Evolutionary conservation across 2,888 invertebrate genomes (phyloP), one percentile per base, ranked within the genome.

Genomic region (Pyrgus malvae): DNA sequence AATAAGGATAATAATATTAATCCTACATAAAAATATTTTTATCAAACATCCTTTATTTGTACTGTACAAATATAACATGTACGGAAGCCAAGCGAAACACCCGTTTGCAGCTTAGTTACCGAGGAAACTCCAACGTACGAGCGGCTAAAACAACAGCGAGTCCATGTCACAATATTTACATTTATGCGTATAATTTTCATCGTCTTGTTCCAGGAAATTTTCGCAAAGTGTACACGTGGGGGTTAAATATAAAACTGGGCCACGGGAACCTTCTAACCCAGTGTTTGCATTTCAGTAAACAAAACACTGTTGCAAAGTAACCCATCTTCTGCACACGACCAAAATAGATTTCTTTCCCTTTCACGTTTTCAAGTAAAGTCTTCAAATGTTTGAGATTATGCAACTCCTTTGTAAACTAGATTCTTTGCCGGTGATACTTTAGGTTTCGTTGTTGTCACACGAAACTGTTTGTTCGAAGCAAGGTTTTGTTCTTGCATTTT

Each of bases 221-320:
- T 45, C 29, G 53, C 46, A 16, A 45, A 49, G 41, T 45, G 19
- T 40, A 25, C 53, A 46, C 40, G 53, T 46, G 46, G 40, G 29
- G 46, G 46, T 54, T 54, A 46, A 46, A 38, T 31, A 38, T 54
- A 54, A 46, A 54, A 33, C 54, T 46, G 46, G 46, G 54, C 21
- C 46, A 40, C 8, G 40, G 19, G 33, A 33, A 46, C 45, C 54
- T 54, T 23, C 31, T 54, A 40, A 54, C 54, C 45, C 25, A n/a
- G n/a, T n/a, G n/a, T n/a, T n/a, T n/a, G 17, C 40, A 54, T 54
- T 40, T 23, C 11, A 46, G 17, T 40, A 54, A 31, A n/a, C 38
- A 46, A 54, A 46, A 54, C 54, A 54, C 6, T 46, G 46, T 54
- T 54, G 21, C 54, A 46, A 46, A 54, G 50, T 42, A 42, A 14